Percentiles rank a stretch among this genome's conserved stretches.
Evolutionary conservation across 2,113 vertebrate species (phyloP).

Genomic region (Psettodes erumei): DNA sequence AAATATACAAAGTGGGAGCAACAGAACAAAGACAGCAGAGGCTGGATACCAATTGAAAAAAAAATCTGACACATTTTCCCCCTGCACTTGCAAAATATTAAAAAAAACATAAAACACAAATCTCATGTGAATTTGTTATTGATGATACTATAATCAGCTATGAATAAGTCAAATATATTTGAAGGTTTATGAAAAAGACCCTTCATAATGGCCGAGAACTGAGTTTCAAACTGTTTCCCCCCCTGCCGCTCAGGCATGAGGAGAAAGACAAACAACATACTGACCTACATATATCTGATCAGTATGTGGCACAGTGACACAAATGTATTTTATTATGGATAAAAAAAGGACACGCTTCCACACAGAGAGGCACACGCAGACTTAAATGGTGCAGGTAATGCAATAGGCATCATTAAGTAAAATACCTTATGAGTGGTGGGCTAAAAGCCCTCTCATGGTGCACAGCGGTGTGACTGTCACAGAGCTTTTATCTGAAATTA

Average conservation of each 20-base stretch:
- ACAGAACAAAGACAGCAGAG: background rate
- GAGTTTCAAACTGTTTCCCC: background rate
- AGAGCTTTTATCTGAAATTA: background rate
- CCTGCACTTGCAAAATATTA: background rate
- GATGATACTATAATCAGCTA: background rate
- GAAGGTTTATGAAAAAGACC: background rate
- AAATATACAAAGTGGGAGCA: background rate
- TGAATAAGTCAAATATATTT: background rate
- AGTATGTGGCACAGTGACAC: slow-evolving; percentile 39
- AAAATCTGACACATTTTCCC: background rate
- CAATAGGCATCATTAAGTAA: background rate
- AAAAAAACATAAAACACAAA: background rate
- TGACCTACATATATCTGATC: slow-evolving; percentile 52
- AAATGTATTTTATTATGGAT: background rate
- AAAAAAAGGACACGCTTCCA: background rate
- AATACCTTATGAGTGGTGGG: background rate
- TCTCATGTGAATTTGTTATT: background rate
- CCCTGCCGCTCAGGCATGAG: too few species aligned
- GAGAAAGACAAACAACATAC: slow-evolving; percentile 2
- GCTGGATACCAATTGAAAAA: background rate
- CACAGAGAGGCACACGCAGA: background rate
- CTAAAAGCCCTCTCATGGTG: background rate
- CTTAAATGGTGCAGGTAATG: background rate
- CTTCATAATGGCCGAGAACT: background rate
- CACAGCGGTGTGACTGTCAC: background rate